Percentiles rank a stretch among this genome's conserved stretches.
Conservation (phyloP, 2,797 vertebrate species). For the Anabacerthia variegaticeps region DNA sequence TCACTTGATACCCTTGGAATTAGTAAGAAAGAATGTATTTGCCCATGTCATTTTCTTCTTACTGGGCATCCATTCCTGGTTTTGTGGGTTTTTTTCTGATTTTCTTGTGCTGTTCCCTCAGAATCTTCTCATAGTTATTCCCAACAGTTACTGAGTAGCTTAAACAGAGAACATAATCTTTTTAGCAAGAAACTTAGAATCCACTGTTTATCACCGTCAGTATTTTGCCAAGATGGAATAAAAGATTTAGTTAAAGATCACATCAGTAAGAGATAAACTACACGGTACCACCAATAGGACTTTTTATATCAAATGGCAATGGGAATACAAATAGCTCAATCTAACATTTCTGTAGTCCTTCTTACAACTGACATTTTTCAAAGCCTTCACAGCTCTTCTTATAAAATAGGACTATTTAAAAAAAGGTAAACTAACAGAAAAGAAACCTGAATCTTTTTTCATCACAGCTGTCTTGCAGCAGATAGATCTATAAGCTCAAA, state of each 20-base stretch:
- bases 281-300: neutral
- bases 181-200: neutral
- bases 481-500: neutral
- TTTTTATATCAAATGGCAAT: neutral
- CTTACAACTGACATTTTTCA: neutral
- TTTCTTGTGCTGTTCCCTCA: neutral
- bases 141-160: neutral
- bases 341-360: neutral
- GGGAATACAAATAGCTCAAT: neutral
- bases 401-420: neutral
- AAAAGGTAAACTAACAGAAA: neutral
- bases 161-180: neutral
- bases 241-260: neutral
- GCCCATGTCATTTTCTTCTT: neutral
- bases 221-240: neutral
- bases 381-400: neutral
- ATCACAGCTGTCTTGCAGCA: neutral
- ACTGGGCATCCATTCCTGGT: neutral
- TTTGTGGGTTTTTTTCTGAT: accelerated
- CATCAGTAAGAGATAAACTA: neutral
- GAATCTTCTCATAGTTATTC: neutral
- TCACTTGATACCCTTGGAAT: neutral
- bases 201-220: neutral
- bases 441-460: neutral
- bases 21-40: neutral